Evolutionary conservation across 2,797 vertebrate species (phyloP).

Genomic region (Peromyscus nudipes): DNA sequence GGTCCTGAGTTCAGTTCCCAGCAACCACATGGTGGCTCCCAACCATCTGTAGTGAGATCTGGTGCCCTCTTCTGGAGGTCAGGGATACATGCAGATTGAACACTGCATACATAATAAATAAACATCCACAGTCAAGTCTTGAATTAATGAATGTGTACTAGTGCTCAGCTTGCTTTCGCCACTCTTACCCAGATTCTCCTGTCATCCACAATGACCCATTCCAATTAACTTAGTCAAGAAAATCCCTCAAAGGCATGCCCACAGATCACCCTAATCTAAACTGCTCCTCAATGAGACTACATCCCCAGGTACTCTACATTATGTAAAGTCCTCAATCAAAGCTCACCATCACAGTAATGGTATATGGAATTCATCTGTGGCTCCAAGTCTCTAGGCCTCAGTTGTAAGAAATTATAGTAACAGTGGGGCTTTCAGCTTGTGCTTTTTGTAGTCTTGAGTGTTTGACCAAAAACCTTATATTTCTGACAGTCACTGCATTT

Average conservation of each 20-base stretch:
- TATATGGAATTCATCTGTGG: neutral
- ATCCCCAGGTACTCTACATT: neutral
- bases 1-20: too few relatives aligned
- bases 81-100: too few relatives aligned
- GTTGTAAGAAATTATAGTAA: neutral
- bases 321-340: neutral
- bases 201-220: neutral
- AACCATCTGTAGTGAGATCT: too few relatives aligned
- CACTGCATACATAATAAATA: too few relatives aligned
- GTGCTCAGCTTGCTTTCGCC: neutral
- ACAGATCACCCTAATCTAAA: neutral
- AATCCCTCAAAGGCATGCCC: neutral
- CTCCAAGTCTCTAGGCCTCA: neutral
- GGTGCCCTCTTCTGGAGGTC: too few relatives aligned
- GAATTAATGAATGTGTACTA: neutral
- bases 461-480: conserved; percentile 39
- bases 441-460: conserved; percentile 35
- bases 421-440: conserved; percentile 4
- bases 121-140: neutral
- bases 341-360: neutral
- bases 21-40: too few relatives aligned
- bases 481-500: conserved; percentile 13
- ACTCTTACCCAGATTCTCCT: neutral
- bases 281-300: neutral
- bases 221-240: neutral